Evolutionary conservation across 2,888 invertebrate genomes (phyloP).

Genomic region (Pristionchus fissidentatus): DNA sequence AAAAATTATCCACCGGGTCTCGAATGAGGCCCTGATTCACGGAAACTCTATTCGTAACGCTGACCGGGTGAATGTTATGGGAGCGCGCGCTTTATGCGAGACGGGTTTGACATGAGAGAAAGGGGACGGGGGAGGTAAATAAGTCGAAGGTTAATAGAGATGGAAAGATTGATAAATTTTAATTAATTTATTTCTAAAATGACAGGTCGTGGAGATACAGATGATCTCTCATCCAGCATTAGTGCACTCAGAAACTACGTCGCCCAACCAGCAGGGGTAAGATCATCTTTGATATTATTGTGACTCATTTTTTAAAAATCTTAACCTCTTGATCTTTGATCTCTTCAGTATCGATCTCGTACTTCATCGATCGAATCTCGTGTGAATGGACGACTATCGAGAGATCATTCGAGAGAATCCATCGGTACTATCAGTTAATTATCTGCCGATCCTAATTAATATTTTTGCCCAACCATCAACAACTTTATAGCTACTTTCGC

Average conservation of each 20-base stretch:
- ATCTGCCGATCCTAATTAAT: not conserved
- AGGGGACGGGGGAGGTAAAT: too few species aligned
- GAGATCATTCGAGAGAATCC: constrained; percentile 19
- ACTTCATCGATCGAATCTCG: constrained; percentile 38
- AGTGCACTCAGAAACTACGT: constrained; percentile 37
- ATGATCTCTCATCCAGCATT: constrained; percentile 29
- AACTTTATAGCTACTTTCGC: too few species aligned
- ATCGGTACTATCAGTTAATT: not conserved
- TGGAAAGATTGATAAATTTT: not conserved
- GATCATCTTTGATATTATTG: constrained; percentile 22
- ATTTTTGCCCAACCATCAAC: too few species aligned
- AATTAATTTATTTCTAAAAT: not conserved
- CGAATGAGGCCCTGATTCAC: too few species aligned
- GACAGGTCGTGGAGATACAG: not conserved
- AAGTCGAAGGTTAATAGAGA: too few species aligned
- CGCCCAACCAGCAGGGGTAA: constrained; percentile 34
- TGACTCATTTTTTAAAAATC: not conserved
- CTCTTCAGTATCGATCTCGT: constrained; percentile 44
- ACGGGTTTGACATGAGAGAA: too few species aligned
- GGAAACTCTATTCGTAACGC: too few species aligned
- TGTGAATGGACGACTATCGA: not conserved
- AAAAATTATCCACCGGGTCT: too few species aligned
- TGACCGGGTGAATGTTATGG: too few species aligned
- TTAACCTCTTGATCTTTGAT: constrained; percentile 3
- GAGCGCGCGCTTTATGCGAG: too few species aligned